phyloP scores from a whole-genome alignment of 2,797 vertebrate genomes.

The Alfaro cultratus region DNA sequence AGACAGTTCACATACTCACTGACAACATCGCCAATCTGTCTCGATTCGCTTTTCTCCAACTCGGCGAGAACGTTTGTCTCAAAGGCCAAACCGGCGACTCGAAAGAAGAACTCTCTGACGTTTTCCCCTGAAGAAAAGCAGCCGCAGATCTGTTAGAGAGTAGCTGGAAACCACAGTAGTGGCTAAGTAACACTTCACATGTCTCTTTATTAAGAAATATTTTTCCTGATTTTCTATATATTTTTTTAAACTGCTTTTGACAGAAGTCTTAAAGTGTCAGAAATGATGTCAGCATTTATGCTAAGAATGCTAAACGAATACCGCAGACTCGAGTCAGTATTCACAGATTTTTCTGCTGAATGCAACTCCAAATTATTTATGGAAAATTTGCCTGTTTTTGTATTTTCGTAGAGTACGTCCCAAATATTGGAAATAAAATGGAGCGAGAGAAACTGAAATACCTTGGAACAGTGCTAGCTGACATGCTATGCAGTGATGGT shows the following conservation, averaged over 20 bases:
- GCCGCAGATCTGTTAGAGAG: background rate
- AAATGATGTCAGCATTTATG: background rate
- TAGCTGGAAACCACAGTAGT: background rate
- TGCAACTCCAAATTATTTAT: no score
- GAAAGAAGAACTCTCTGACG: constrained; percentile 94
- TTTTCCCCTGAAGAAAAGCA: constrained; percentile 86
- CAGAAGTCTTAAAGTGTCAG: background rate
- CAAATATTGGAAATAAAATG: no score
- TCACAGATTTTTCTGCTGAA: no score
- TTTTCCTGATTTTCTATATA: background rate
- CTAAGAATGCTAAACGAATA: background rate
- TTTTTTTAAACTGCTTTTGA: background rate
- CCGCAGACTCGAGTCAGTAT: background rate
- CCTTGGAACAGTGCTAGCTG: no score
- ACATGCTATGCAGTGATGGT: no score
- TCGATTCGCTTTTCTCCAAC: constrained; percentile 89
- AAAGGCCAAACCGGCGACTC: constrained; percentile 92
- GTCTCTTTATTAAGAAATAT: background rate
- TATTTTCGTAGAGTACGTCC: no score
- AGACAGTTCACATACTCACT: constrained; percentile 83
- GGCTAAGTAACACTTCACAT: background rate
- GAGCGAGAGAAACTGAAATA: no score
- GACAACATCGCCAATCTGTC: constrained; percentile 91
- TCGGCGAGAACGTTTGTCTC: constrained; percentile 92
- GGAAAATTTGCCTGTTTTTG: no score